phyloP scores from a whole-genome alignment of 2,797 vertebrate species.

The Gobionotothen gibberifrons region DNA sequence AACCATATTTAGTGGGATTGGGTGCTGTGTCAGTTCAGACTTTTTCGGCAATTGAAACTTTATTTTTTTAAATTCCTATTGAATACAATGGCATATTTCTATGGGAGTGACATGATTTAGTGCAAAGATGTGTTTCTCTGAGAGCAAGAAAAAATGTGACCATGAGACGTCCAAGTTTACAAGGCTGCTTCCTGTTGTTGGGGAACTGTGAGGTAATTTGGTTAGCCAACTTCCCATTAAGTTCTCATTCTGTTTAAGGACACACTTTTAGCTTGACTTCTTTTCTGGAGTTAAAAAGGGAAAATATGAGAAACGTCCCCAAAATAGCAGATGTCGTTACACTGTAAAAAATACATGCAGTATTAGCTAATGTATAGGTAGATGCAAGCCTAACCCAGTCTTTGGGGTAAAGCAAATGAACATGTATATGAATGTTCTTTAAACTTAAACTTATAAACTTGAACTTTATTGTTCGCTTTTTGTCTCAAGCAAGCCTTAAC shows the following conservation, averaged over 20 bases:
- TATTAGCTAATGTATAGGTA: not conserved
- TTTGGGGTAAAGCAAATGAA: constrained; percentile 4
- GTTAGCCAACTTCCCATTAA: constrained; percentile 53
- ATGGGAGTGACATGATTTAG: constrained; percentile 12
- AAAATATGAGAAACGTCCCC: constrained; percentile 38
- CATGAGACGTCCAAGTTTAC: constrained; percentile 38
- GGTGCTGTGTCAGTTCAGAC: not conserved
- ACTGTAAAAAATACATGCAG: constrained; percentile 7
- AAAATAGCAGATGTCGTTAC: constrained; percentile 17
- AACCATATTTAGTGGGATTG: not conserved
- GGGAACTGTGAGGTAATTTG: constrained; percentile 49
- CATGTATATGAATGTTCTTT: not conserved
- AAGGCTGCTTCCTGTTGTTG: constrained; percentile 65
- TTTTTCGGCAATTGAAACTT: not conserved
- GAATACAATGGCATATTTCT: constrained; percentile 3
- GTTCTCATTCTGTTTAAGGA: constrained; percentile 47
- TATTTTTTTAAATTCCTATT: not conserved
- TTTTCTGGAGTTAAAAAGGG: constrained; percentile 31
- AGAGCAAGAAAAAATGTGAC: constrained; percentile 36
- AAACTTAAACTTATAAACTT: not conserved
- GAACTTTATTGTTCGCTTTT: not conserved
- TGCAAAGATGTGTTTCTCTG: constrained; percentile 12
- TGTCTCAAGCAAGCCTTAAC: not conserved
- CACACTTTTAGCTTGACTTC: constrained; percentile 8
- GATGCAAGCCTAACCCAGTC: not conserved